Evolutionary conservation across 2,113 vertebrate genomes (phyloP).

Genomic region (Nibea albiflora): DNA sequence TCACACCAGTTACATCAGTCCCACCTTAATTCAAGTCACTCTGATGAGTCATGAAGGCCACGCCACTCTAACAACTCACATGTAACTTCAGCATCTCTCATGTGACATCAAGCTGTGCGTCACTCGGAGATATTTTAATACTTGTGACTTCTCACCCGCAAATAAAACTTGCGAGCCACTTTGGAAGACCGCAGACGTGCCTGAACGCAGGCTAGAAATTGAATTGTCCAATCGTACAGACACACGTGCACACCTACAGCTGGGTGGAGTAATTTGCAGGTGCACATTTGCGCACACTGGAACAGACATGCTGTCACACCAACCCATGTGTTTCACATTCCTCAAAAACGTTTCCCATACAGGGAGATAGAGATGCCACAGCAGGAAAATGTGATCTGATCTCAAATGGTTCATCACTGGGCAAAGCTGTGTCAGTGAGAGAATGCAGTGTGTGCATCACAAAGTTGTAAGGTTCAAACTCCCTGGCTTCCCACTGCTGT

Average conservation of each 20-base stretch:
- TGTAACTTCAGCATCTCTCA: background rate
- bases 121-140: background rate
- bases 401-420: too few relatives aligned
- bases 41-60: background rate
- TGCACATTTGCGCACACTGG: background rate
- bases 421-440: too few relatives aligned
- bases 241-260: background rate
- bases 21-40: background rate
- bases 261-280: background rate
- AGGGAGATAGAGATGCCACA: background rate
- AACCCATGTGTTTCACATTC: background rate
- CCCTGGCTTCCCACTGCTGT: background rate
- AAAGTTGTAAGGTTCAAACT: too few relatives aligned
- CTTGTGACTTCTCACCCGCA: conserved; percentile 9
- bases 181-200: too few relatives aligned
- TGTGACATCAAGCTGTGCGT: conserved; percentile 19
- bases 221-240: too few relatives aligned
- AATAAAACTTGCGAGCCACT: background rate
- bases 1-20: background rate
- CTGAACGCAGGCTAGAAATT: too few relatives aligned
- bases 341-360: background rate
- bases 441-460: too few relatives aligned
- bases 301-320: background rate
- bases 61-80: conserved; percentile 4
- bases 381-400: background rate